Conservation (phyloP, 2,797 vertebrate genomes). For the Scolopax bukidnonensis region DNA sequence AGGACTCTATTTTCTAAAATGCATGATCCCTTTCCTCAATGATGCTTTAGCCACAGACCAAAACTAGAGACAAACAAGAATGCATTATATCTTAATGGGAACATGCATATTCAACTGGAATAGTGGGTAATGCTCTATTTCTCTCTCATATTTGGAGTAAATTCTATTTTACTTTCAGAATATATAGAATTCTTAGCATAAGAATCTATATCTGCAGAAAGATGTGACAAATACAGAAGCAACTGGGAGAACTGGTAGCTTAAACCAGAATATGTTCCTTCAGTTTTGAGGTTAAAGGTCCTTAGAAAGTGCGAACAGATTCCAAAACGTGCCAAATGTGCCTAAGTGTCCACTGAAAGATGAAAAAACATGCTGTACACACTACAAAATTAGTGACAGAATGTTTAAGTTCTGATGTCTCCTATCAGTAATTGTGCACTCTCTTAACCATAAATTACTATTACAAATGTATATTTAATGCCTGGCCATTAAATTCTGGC, state of each 20-base stretch:
- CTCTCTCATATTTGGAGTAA: background rate
- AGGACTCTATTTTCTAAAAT: background rate
- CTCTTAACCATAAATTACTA: background rate
- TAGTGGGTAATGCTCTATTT: background rate
- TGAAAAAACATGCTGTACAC: background rate
- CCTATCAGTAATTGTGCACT: background rate
- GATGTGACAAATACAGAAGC: background rate
- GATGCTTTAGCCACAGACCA: background rate
- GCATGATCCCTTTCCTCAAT: background rate
- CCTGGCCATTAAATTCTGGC: background rate
- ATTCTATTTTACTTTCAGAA: background rate
- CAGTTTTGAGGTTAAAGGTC: constrained; percentile 6
- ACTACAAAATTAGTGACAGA: background rate
- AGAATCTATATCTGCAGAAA: background rate
- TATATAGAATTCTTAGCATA: background rate
- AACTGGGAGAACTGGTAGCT: background rate
- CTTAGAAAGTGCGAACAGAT: background rate
- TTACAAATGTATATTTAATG: background rate
- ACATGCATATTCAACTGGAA: background rate
- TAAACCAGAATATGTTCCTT: background rate
- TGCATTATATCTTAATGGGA: background rate
- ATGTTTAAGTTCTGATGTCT: background rate
- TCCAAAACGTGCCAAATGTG: rapidly evolving
- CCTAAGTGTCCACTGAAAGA: background rate
- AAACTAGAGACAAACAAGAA: background rate